phyloP scores from a whole-genome alignment of 2,113 vertebrate species.

The Sturnus vulgaris region DNA sequence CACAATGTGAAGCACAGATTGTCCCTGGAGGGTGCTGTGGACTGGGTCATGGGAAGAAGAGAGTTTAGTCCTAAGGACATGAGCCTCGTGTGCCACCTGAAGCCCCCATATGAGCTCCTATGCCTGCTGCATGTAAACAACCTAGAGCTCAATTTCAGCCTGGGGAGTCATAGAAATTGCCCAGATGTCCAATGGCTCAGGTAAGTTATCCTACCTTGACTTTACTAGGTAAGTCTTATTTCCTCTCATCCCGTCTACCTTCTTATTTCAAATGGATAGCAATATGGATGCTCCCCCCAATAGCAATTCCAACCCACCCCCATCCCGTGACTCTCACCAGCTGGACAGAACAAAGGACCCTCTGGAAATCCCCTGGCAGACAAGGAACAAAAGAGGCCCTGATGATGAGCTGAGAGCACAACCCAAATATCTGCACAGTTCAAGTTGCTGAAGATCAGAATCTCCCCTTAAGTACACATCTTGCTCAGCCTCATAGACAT shows the following conservation, averaged over 20 bases:
- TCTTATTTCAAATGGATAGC: neutral
- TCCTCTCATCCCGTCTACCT: neutral
- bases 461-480: rapidly evolving
- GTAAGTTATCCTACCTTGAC: neutral
- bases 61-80: neutral
- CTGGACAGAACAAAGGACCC: neutral
- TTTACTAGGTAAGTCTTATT: neutral
- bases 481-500: neutral
- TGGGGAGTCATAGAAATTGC: neutral
- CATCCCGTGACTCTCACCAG: neutral
- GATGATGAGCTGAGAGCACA: neutral
- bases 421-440: neutral
- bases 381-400: neutral
- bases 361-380: neutral
- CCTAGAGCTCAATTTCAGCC: neutral
- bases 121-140: neutral
- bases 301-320: neutral
- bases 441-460: neutral
- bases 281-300: neutral
- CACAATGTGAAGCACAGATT: neutral
- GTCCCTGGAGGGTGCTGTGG: neutral
- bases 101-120: neutral
- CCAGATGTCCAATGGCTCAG: neutral
- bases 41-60: neutral
- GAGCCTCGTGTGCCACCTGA: neutral